These are phyloP conservation scores for Invenusta paracnida DNA, from an alignment of 2,888 invertebrate genomes.

Conservation along the genomic window DNA sequence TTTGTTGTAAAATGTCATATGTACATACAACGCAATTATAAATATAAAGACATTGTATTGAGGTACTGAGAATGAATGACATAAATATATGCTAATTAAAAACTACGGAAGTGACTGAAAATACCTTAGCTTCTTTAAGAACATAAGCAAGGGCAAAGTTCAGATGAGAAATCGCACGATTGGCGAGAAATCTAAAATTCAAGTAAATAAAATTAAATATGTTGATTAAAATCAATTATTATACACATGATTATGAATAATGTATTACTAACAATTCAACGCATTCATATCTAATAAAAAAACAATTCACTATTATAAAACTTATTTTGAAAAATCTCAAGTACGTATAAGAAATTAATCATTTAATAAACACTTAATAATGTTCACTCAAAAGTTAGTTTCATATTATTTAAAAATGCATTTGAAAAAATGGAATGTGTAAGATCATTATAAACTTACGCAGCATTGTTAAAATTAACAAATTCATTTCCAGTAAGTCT, in stretches of 20 bases:
- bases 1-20: too few relatives aligned
- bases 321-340: not conserved
- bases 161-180: not conserved
- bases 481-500: not conserved
- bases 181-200: not conserved
- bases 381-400: not conserved
- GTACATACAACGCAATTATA: too few relatives aligned
- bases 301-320: too few relatives aligned
- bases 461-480: not conserved
- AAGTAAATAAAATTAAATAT: too few relatives aligned
- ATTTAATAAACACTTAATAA: not conserved
- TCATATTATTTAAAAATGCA: not conserved
- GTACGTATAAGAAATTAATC: not conserved
- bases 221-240: too few relatives aligned
- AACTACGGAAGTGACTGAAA: too few relatives aligned
- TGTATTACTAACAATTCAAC: too few relatives aligned
- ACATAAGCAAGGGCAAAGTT: not conserved
- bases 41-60: too few relatives aligned
- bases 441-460: not conserved
- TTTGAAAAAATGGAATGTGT: not conserved
- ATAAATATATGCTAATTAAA: too few relatives aligned
- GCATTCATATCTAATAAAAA: too few relatives aligned
- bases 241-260: too few relatives aligned
- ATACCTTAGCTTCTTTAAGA: conserved; percentile 3
- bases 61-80: too few relatives aligned